These are phyloP conservation scores for Yponomeuta evonymella DNA, from an alignment of 2,888 invertebrate species.

Conservation along the genomic window DNA sequence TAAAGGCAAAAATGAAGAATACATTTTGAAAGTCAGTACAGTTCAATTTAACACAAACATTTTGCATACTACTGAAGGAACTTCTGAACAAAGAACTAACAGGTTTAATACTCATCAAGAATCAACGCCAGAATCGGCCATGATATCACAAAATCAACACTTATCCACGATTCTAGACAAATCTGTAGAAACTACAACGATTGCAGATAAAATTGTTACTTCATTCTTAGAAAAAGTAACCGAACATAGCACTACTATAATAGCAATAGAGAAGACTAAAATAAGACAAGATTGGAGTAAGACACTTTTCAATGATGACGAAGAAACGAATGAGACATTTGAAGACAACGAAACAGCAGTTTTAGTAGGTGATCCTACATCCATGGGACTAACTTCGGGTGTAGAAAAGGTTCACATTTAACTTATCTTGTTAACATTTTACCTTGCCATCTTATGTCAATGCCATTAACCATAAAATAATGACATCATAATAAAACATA, in stretches of 20 bases:
- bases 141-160: no score
- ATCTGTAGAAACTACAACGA: background rate
- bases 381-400: background rate
- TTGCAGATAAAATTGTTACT: background rate
- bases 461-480: no score
- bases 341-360: background rate
- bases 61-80: no score
- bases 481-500: no score
- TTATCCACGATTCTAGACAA: no score
- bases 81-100: no score
- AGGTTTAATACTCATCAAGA: no score
- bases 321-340: constrained; percentile 9
- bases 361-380: background rate
- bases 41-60: no score
- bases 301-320: constrained; percentile 13
- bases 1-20: background rate
- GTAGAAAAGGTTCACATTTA: constrained; percentile 1
- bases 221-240: background rate
- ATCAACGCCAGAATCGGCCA: no score
- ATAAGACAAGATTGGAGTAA: constrained; percentile 34
- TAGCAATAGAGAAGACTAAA: constrained; percentile 30
- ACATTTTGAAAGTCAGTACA: background rate
- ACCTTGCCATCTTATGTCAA: no score
- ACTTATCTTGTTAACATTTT: background rate
- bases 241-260: background rate